Percentiles rank a stretch among this genome's conserved stretches.
Evolutionary conservation across 2,888 invertebrate species (phyloP).

Genomic region (Dicranocentrus wangi): DNA sequence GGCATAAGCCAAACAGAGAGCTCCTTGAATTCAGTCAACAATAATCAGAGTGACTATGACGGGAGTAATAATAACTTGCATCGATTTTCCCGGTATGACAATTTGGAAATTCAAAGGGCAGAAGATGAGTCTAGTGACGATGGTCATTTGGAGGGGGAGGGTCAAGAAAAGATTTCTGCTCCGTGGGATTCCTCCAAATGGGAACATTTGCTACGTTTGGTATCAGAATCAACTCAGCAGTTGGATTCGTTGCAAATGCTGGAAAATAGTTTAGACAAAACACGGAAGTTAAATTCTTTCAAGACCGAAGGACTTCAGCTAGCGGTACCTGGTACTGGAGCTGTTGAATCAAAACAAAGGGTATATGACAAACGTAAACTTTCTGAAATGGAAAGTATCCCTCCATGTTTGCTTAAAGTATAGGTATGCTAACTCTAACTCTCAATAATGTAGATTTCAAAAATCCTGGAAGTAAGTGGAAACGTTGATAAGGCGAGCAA

Average conservation of each 20-base stretch:
- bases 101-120: slow-evolving; percentile 68
- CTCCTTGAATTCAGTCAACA: slow-evolving; percentile 65
- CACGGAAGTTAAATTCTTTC: slow-evolving; percentile 37
- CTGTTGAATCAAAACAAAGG: slow-evolving; percentile 53
- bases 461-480: slow-evolving; percentile 70
- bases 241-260: slow-evolving; percentile 70
- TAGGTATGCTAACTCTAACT: background rate
- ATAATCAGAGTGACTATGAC: slow-evolving; percentile 64
- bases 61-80: slow-evolving; percentile 62
- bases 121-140: slow-evolving; percentile 69
- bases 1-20: slow-evolving; percentile 67
- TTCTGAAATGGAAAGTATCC: background rate
- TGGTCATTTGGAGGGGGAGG: slow-evolving; percentile 60
- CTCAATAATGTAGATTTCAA: slow-evolving; percentile 64
- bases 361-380: slow-evolving; percentile 15
- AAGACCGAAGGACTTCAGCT: slow-evolving; percentile 43
- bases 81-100: slow-evolving; percentile 73
- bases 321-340: slow-evolving; percentile 42
- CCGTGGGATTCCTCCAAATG: slow-evolving; percentile 80
- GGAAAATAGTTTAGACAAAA: slow-evolving; percentile 61
- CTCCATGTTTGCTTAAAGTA: background rate
- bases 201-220: slow-evolving; percentile 68
- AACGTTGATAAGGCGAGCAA: slow-evolving; percentile 70
- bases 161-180: slow-evolving; percentile 80
- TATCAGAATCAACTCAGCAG: slow-evolving; percentile 72